Conservation (phyloP, 2,888 invertebrate genomes). For the Lasioglossum marginatum region DNA sequence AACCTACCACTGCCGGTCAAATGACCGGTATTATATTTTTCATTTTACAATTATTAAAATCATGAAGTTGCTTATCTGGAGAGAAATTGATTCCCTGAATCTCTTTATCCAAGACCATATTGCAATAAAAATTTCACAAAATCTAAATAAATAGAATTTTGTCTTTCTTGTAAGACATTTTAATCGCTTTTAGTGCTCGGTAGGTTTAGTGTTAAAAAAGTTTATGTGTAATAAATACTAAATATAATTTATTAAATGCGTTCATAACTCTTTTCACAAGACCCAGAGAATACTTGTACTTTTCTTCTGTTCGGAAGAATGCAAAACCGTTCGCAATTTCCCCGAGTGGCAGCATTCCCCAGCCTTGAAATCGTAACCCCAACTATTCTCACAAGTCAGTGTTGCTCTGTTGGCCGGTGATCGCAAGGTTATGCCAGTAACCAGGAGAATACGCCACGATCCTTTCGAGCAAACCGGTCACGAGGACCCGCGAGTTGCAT, state of each 20-base stretch:
- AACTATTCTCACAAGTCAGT: conserved; percentile 34
- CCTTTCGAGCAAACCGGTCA: conserved; percentile 68
- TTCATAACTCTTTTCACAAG: not conserved
- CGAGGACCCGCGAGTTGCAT: conserved; percentile 62
- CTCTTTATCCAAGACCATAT: no score
- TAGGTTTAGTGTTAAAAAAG: no score
- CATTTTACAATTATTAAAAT: no score
- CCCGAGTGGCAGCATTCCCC: conserved; percentile 32
- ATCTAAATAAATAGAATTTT: no score
- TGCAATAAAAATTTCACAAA: no score
- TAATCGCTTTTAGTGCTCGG: no score
- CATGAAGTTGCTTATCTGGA: no score
- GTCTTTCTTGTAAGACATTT: no score
- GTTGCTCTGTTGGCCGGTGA: conserved; percentile 40
- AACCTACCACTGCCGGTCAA: no score
- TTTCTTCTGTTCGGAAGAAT: conserved; percentile 8
- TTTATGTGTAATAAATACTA: not conserved
- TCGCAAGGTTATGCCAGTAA: conserved; percentile 58
- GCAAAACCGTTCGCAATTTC: conserved; percentile 6
- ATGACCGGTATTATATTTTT: no score
- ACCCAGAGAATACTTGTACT: not conserved
- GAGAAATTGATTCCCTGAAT: no score
- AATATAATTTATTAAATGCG: not conserved
- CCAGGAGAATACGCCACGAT: conserved; percentile 49
- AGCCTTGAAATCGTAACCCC: conserved; percentile 61